Evolutionary conservation across 1,140 invertebrate genomes (phyloP), one percentile per base, ranked within the genome.

Genomic region (Heterodera schachtii): DNA sequence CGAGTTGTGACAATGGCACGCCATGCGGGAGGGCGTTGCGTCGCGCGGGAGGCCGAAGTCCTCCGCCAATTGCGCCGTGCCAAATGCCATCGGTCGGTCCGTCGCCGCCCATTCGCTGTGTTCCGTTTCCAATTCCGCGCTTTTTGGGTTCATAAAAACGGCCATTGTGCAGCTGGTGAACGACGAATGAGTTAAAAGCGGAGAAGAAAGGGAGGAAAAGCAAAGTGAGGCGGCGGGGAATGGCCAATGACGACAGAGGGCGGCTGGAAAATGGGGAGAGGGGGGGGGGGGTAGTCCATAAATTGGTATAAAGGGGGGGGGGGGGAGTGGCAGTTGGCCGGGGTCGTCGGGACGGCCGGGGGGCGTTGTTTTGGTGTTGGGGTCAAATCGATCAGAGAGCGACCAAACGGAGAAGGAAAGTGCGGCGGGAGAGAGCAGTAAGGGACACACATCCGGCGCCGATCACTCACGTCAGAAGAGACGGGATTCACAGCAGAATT

Each of bases 251-350:
- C 69, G 69, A 71, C 69, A 46, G 5, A 41, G n/a, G 0, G 1
- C 41, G n/a, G 67, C 67, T 71, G 69, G 69, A 41, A 43, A 3
- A 52, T 8, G 69, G 41, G 21, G 9, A 19, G 57, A 16, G 16
- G 19, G 57, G 13, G 16, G 1, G 6, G 9, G 13, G 57, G 57
- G 16, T 19, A 6, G n/a, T 11, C 69, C n/a, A 71, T 71, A 71
- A 71, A 71, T 71, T 71, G 69, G 69, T 46, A 46, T 71, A 71
- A 71, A 41, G 69, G 44, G 69, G 9, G 69, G n/a, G 69, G 49
- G 49, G 41, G 69, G 8, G 6, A n/a, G 69, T 11, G 69, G 16
- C n/a, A 5, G 69, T 9, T 21, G 16, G 31, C 8, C 21, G 13
- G 31, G 16, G 69, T n/a, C 8, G 31, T n/a, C 21, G 44, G 69